Evolutionary conservation across 1,140 invertebrate species (phyloP).

Genomic region (Aphelinus certus): DNA sequence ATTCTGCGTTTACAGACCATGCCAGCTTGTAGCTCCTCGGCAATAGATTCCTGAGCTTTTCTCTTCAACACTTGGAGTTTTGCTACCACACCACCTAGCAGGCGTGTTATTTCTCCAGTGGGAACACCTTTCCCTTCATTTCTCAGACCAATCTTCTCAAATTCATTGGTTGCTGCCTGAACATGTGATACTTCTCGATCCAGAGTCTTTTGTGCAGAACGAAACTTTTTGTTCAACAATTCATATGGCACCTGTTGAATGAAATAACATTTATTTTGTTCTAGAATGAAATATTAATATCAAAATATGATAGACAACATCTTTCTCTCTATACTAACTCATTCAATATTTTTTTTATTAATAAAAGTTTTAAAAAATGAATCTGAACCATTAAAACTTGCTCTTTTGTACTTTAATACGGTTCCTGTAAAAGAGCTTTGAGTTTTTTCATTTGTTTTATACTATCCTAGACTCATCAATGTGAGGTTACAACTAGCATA

Average conservation of each 20-base stretch:
- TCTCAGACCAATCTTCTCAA: slow-evolving; percentile 77
- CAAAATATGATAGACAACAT: background rate
- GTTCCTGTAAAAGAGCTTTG: no score
- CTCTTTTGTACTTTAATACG: no score
- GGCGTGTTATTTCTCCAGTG: slow-evolving; percentile 77
- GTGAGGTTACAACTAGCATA: no score
- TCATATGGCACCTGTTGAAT: slow-evolving; percentile 91
- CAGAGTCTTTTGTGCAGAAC: slow-evolving; percentile 91
- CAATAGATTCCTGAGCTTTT: slow-evolving; percentile 92
- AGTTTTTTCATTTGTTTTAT: no score
- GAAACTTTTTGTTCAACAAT: slow-evolving; percentile 96
- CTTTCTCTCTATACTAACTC: no score
- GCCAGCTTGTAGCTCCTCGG: slow-evolving; percentile 89
- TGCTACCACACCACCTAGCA: slow-evolving; percentile 89
- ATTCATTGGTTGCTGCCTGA: slow-evolving; percentile 78
- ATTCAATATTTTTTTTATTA: no score
- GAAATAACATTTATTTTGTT: slow-evolving; percentile 32
- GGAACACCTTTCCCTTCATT: slow-evolving; percentile 67
- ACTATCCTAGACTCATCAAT: no score
- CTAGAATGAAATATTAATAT: background rate
- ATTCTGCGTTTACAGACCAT: slow-evolving; percentile 87
- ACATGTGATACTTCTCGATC: slow-evolving; percentile 94
- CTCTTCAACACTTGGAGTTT: slow-evolving; percentile 90
- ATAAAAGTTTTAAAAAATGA: no score
- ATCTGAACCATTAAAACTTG: no score